Percentiles rank a stretch among this genome's conserved stretches.
phyloP scores from a whole-genome alignment of 2,113 vertebrate genomes.

The Odocoileus virginianus region DNA sequence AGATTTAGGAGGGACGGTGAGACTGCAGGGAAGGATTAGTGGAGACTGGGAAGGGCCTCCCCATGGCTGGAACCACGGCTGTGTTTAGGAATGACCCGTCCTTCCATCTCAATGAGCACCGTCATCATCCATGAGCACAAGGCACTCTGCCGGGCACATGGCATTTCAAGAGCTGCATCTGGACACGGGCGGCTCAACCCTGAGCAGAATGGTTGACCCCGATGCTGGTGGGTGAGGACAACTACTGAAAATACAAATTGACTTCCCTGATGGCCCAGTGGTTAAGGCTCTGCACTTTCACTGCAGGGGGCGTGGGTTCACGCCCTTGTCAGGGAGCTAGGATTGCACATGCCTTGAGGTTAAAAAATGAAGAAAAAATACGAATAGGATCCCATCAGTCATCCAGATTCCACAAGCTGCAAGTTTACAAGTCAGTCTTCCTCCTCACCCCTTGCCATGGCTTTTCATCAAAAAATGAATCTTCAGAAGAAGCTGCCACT shows the following conservation, averaged over 20 bases:
- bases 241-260: not conserved
- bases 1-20: not conserved
- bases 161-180: not conserved
- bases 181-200: not conserved
- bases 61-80: not conserved
- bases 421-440: not conserved
- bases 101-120: not conserved
- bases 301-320: rapidly evolving
- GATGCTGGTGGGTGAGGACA: not conserved
- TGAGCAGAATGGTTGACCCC: not conserved
- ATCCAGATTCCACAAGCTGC: not conserved
- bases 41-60: not conserved
- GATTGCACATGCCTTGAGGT: not conserved
- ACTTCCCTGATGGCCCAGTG: not conserved
- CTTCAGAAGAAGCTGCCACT: not conserved
- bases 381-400: not conserved
- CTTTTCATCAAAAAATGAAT: not conserved
- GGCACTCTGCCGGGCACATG: not conserved
- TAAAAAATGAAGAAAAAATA: not conserved
- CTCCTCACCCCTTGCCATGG: not conserved
- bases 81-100: not conserved
- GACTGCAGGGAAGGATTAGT: not conserved
- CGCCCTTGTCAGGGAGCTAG: not conserved
- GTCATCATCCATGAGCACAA: not conserved
- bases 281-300: not conserved